Conservation (phyloP, 2,113 vertebrate genomes). For the Rhinoderma darwinii region DNA sequence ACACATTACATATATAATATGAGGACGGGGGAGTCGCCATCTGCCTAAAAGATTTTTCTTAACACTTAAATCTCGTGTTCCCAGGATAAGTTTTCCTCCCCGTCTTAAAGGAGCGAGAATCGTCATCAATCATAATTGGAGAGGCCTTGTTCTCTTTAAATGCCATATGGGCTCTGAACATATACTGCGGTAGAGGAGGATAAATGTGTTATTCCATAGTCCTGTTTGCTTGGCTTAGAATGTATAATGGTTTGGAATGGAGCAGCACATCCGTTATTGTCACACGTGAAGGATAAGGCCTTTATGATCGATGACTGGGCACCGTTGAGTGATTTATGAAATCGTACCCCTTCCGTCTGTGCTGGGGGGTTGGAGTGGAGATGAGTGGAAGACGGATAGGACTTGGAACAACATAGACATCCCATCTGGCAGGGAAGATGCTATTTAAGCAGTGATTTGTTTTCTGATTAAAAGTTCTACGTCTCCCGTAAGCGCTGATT, state of each 20-base stretch:
- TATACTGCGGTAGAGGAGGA: slow-evolving; percentile 68
- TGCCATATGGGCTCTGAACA: slow-evolving; percentile 65
- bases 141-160: slow-evolving; percentile 58
- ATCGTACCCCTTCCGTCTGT: slow-evolving; percentile 65
- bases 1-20: slow-evolving; percentile 36
- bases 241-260: slow-evolving; percentile 64
- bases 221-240: slow-evolving; percentile 70
- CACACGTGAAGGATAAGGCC: slow-evolving; percentile 65
- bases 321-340: slow-evolving; percentile 68
- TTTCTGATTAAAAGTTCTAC: slow-evolving; percentile 58
- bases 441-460: slow-evolving; percentile 69
- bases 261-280: slow-evolving; percentile 68
- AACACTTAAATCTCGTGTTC: slow-evolving; percentile 41
- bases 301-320: slow-evolving; percentile 61
- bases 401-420: slow-evolving; percentile 55
- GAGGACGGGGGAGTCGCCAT: neutral
- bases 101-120: slow-evolving; percentile 61
- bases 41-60: slow-evolving; percentile 49
- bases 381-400: slow-evolving; percentile 59
- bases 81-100: slow-evolving; percentile 31
- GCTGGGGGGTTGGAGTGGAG: slow-evolving; percentile 63
- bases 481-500: slow-evolving; percentile 24
- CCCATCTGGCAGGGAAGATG: slow-evolving; percentile 64
- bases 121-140: slow-evolving; percentile 73
- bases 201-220: slow-evolving; percentile 68